These are phyloP conservation scores for Hydropsyche betteni DNA, from an alignment of 2,888 invertebrate species.

Conservation along the genomic window DNA sequence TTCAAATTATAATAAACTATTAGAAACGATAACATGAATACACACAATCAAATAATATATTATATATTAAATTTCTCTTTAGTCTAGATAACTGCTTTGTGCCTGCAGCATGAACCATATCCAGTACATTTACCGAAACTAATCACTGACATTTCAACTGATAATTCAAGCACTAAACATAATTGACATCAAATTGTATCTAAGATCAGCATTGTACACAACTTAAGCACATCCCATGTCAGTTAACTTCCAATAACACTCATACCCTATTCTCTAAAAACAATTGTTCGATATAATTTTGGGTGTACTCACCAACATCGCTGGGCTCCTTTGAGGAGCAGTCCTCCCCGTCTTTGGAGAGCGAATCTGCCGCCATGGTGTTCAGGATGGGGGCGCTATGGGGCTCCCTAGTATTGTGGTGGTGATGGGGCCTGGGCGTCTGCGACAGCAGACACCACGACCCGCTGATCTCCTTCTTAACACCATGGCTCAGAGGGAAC, in stretches of 20 bases:
- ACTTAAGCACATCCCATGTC: not conserved
- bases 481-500: slow-evolving; percentile 84
- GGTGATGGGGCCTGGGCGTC: slow-evolving; percentile 56
- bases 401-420: not conserved
- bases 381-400: slow-evolving; percentile 55
- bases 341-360: slow-evolving; percentile 53
- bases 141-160: too few relatives aligned
- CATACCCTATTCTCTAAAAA: too few relatives aligned
- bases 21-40: too few relatives aligned
- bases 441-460: slow-evolving; percentile 79
- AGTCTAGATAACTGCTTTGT: too few relatives aligned
- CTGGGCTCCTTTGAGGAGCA: slow-evolving; percentile 25
- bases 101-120: too few relatives aligned
- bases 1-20: too few relatives aligned
- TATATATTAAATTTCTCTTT: too few relatives aligned
- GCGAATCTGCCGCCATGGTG: slow-evolving; percentile 53
- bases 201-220: not conserved
- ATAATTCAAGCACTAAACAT: too few relatives aligned
- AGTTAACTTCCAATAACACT: too few relatives aligned
- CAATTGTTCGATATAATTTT: too few relatives aligned
- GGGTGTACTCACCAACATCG: slow-evolving; percentile 6
- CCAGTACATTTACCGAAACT: too few relatives aligned
- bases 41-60: too few relatives aligned
- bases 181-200: not conserved
- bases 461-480: slow-evolving; percentile 73